Percentiles rank a stretch among this genome's conserved stretches.
Conservation (phyloP, 2,797 vertebrate species). For the Babyrousa celebensis region DNA sequence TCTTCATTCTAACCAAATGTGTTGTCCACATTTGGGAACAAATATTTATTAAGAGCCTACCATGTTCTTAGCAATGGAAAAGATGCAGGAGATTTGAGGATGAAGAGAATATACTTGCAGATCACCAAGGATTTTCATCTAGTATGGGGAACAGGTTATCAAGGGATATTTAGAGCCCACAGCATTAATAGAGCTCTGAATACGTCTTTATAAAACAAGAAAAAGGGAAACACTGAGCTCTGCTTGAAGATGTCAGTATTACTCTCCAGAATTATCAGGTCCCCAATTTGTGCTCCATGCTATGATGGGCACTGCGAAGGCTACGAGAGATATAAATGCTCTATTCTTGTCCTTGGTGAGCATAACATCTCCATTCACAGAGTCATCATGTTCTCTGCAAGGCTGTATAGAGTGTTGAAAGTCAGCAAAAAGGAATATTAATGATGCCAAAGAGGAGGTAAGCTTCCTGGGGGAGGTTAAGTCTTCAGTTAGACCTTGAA, state of each 20-base stretch:
- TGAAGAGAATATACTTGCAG: background rate
- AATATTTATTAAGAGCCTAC: slow-evolving; percentile 22
- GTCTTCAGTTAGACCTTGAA: background rate
- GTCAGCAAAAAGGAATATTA: slow-evolving; percentile 19
- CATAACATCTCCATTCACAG: slow-evolving; percentile 18
- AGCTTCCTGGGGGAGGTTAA: background rate
- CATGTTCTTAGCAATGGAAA: background rate
- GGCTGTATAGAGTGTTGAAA: background rate
- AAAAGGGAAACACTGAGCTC: slow-evolving; percentile 20
- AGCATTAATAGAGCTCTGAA: background rate
- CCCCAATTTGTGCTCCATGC: background rate
- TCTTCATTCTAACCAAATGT: background rate
- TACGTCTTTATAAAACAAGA: background rate
- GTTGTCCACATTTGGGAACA: slow-evolving; percentile 8
- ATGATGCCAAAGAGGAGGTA: slow-evolving; percentile 12
- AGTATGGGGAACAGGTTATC: background rate
- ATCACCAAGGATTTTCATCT: slow-evolving; percentile 28
- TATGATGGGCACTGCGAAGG: slow-evolving; percentile 28
- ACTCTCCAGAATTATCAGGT: background rate
- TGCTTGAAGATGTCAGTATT: slow-evolving; percentile 5
- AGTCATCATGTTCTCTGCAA: slow-evolving; percentile 23
- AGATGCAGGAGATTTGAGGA: background rate
- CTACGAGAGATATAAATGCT: slow-evolving; percentile 59
- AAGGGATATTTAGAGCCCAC: slow-evolving; percentile 37
- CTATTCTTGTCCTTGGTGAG: slow-evolving; percentile 62